Evolutionary conservation across 2,797 vertebrate genomes (phyloP).

Genomic region (Meriones psammophilus): DNA sequence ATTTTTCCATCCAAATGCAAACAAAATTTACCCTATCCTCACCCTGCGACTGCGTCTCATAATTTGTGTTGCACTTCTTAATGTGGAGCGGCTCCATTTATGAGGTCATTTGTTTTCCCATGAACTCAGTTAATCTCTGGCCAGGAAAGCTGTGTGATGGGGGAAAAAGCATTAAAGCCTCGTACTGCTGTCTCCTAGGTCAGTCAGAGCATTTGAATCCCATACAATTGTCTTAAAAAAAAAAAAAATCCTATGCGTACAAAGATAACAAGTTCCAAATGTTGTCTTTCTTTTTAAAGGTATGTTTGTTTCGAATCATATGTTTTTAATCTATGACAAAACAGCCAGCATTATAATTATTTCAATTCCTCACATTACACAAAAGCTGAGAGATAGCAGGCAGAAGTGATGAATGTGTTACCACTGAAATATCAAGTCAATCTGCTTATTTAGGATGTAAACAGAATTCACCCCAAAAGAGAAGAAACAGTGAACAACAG

Average conservation of each 20-base stretch:
- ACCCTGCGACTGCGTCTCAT: conserved; percentile 78
- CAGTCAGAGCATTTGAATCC: conserved; percentile 81
- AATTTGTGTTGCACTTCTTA: conserved; percentile 81
- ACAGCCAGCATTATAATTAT: conserved; percentile 84
- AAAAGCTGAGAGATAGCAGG: conserved; percentile 81
- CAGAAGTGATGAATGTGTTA: conserved; percentile 76
- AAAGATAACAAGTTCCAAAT: conserved; percentile 88
- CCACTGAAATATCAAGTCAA: conserved; percentile 48
- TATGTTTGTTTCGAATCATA: conserved; percentile 87
- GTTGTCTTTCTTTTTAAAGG: conserved; percentile 84
- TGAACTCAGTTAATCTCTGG: conserved; percentile 82
- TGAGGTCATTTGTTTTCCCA: conserved; percentile 88
- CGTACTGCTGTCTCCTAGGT: conserved; percentile 80
- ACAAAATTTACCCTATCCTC: conserved; percentile 78
- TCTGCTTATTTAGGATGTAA: conserved; percentile 67
- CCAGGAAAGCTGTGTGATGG: conserved; percentile 67
- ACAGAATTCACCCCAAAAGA: conserved; percentile 47
- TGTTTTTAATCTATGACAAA: conserved; percentile 85
- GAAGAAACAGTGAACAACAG: conserved; percentile 61
- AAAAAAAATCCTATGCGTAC: conserved; percentile 58
- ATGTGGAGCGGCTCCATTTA: conserved; percentile 81
- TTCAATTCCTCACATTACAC: conserved; percentile 68
- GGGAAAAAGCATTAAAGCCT: conserved; percentile 80
- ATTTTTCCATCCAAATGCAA: conserved; percentile 49
- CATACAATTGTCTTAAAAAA: conserved; percentile 74